Base-by-base conservation (phyloP, 2,888 invertebrate species). In the Ormyrus nitidulus region DNA sequence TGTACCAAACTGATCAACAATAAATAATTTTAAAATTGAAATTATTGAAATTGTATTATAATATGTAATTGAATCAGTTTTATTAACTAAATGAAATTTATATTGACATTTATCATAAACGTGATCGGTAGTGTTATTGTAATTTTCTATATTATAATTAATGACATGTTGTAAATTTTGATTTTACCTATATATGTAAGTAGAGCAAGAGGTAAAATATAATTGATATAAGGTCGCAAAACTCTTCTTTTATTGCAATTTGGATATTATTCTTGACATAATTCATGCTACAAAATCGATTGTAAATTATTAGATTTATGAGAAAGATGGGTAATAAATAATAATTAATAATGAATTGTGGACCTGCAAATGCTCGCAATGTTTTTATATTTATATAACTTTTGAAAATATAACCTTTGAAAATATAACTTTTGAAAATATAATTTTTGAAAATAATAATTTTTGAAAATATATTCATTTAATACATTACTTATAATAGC, bases 271-370 rank as follows among this genome's bases (percentile, higher is more conserved):
- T 11, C 11, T 8, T 19, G 2, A 34, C 34, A 8, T n/a, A 53
- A 44, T 8, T 62, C 46, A 44, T 72, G 62, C 19, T 49, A 11
- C 6, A 72, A 6, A 53, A n/a, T 6, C 9, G 10, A 7, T 7
- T 61, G 19, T 7, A 72, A 34, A 62, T 61, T 61, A 49, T 13
- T 49, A 34, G 62, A 72, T 51, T 72, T 72, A 0, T 44, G 4
- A 13, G 46, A 73, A 48, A 73, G 13, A 53, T 73, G n/a, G 11
- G 51, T 73, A 13, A 72, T 61, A 44, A 72, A 72, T 44, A 61
- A 9, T 7, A 5, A 8, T 5, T 72, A 0, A 6, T n/a, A 61
- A 5, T 34, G 53, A 48, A 72, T 34, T 61, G 13, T 13, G 2
- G 19, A 19, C 19, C 19, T 19, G 19, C 19, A 19, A 19, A 19